Evolutionary conservation across 53 echinoderm and acorn worm species (phyloP), one percentile per base, ranked within the genome.

Genomic region (Actinopyga echinites): DNA sequence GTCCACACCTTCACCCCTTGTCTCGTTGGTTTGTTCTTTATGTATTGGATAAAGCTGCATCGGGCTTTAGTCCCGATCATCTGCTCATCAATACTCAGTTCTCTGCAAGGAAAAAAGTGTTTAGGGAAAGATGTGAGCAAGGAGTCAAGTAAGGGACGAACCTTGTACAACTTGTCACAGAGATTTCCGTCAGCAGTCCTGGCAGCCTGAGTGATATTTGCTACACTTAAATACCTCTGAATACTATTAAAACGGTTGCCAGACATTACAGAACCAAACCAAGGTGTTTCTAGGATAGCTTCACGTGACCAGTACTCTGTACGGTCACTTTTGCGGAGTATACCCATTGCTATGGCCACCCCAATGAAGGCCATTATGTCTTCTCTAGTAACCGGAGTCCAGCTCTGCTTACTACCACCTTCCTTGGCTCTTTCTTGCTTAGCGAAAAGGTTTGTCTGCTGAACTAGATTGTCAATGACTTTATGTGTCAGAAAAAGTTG

Each of bases 61-160:
- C 78, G 78, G 35, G 30, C 29, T n/a, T n/a, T n/a, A n/a, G n/a
- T n/a, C n/a, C n/a, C n/a, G n/a, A n/a, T n/a, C n/a, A n/a, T n/a
- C n/a, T n/a, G n/a, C n/a, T n/a, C n/a, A n/a, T n/a, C n/a, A n/a
- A n/a, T n/a, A n/a, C n/a, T n/a, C n/a, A n/a, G 57, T 15, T 78
- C 56, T 30, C 26, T 78, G 26, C 78, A 23, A 25, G 78, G 78
- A 55, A 30, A 22, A 25, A 24, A 56, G 78, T 78, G 78, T 30
- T 53, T 12, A 29, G 54, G 55, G 31, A 55, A 78, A 56, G 78
- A 78, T 78, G 54, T 34, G 32, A 30, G 13, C 22, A 78, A 30
- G 54, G 54, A 55, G 55, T 78, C 78, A 31, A 78, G 78, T 55
- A 78, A 78, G 78, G 78, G 78, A 55, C 78, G 78, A 9, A 78